Evolutionary conservation across 2,888 invertebrate species (phyloP).

Genomic region (Sisyra nigra): DNA sequence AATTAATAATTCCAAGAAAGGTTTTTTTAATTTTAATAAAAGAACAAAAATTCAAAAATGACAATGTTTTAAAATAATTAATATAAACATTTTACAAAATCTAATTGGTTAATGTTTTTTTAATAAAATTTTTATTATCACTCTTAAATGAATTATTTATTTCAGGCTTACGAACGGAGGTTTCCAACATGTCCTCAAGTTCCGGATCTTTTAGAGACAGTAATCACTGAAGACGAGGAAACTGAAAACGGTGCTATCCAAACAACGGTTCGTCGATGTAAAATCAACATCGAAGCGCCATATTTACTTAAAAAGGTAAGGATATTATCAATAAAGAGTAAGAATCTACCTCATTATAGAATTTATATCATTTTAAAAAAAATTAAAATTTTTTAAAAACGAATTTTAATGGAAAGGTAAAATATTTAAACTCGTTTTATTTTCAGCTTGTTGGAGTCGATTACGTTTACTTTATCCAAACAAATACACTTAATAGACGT

Average conservation of each 20-base stretch:
- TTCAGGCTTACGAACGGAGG: slow-evolving; percentile 81
- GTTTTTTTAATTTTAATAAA: neutral
- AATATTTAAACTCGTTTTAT: no score
- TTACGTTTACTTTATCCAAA: slow-evolving; percentile 78
- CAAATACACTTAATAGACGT: slow-evolving; percentile 67
- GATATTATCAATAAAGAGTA: slow-evolving; percentile 7
- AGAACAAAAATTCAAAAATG: neutral
- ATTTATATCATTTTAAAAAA: no score
- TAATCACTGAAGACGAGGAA: slow-evolving; percentile 59
- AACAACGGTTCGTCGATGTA: slow-evolving; percentile 70
- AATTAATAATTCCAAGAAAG: neutral
- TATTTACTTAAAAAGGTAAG: slow-evolving; percentile 81
- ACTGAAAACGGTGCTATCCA: slow-evolving; percentile 62
- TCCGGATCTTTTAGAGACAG: slow-evolving; percentile 83
- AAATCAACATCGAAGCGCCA: slow-evolving; percentile 84
- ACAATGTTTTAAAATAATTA: neutral
- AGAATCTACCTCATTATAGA: no score
- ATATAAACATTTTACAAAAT: neutral
- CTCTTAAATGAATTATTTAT: neutral
- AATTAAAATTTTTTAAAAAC: no score
- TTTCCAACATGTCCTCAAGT: slow-evolving; percentile 91
- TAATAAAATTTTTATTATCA: neutral
- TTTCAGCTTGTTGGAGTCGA: slow-evolving; percentile 82
- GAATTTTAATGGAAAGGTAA: no score
- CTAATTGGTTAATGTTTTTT: neutral